Conservation (phyloP, 2,113 vertebrate species). For the Anolis carolinensis region DNA sequence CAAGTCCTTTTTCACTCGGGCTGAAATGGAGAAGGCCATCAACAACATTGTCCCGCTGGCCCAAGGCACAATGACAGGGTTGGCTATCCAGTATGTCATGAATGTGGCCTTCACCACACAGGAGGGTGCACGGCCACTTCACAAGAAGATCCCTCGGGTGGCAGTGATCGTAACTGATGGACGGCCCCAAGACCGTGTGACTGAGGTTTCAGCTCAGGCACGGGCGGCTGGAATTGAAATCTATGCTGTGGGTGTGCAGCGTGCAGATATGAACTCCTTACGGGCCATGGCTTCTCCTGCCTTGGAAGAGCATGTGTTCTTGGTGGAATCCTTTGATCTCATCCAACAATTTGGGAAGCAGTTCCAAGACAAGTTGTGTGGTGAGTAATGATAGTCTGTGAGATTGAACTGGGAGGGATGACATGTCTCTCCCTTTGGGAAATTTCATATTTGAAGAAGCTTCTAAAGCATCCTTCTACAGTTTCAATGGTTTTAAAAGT, state of each 20-base stretch:
- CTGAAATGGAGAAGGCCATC: conserved; percentile 88
- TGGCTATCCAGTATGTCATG: conserved; percentile 94
- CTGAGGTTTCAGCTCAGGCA: conserved; percentile 90
- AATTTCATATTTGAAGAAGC: neutral
- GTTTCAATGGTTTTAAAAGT: no score
- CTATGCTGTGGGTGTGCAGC: conserved; percentile 91
- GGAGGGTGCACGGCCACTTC: conserved; percentile 82
- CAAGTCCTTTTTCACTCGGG: conserved; percentile 78
- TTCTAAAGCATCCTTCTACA: neutral
- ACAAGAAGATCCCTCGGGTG: conserved; percentile 84
- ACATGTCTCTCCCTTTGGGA: neutral
- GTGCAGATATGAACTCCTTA: conserved; percentile 92
- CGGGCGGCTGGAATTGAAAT: conserved; percentile 91
- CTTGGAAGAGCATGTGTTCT: conserved; percentile 93
- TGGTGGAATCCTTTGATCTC: conserved; percentile 94
- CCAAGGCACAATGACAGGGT: conserved; percentile 96
- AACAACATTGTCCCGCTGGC: conserved; percentile 89
- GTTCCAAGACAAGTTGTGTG: conserved; percentile 93
- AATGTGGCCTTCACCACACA: conserved; percentile 85
- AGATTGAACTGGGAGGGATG: no score
- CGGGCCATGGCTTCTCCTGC: conserved; percentile 92
- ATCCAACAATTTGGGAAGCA: conserved; percentile 94
- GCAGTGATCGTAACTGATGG: conserved; percentile 93
- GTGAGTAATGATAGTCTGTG: conserved; percentile 75
- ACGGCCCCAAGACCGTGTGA: conserved; percentile 93